Conservation (phyloP, 2,888 invertebrate genomes). For the Mythimna vitellina region DNA sequence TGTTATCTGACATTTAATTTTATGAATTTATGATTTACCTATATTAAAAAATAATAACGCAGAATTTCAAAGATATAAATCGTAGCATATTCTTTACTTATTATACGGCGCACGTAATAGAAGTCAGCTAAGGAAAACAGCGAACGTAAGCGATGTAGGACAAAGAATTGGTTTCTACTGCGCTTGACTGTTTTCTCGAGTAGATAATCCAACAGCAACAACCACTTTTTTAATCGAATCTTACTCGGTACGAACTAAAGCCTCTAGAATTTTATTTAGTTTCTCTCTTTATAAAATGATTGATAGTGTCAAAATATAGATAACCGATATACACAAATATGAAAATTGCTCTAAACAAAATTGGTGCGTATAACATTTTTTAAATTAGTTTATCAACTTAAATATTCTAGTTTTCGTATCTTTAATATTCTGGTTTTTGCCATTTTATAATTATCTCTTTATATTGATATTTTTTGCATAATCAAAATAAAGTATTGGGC, state of each 20-base stretch:
- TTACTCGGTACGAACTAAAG: too few relatives aligned
- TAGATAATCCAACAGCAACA: conserved; percentile 13
- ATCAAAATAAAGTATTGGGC: neutral
- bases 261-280: neutral
- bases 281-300: neutral
- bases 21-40: neutral
- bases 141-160: conserved; percentile 28
- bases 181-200: neutral
- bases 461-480: neutral
- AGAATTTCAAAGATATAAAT: conserved; percentile 26
- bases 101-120: conserved; percentile 26
- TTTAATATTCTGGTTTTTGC: too few relatives aligned
- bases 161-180: conserved; percentile 32
- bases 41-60: conserved; percentile 7
- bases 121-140: conserved; percentile 37
- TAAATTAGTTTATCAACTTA: neutral
- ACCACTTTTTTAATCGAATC: neutral
- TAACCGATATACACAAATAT: neutral
- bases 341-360: neutral
- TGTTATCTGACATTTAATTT: neutral
- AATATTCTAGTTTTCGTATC: too few relatives aligned
- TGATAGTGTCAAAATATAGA: neutral
- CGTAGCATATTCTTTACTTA: conserved; percentile 6
- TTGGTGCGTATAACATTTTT: neutral
- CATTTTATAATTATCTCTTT: neutral